Evolutionary conservation across 2,888 invertebrate genomes (phyloP), one percentile per base, ranked within the genome.

Genomic region (Serrognathus titanus): DNA sequence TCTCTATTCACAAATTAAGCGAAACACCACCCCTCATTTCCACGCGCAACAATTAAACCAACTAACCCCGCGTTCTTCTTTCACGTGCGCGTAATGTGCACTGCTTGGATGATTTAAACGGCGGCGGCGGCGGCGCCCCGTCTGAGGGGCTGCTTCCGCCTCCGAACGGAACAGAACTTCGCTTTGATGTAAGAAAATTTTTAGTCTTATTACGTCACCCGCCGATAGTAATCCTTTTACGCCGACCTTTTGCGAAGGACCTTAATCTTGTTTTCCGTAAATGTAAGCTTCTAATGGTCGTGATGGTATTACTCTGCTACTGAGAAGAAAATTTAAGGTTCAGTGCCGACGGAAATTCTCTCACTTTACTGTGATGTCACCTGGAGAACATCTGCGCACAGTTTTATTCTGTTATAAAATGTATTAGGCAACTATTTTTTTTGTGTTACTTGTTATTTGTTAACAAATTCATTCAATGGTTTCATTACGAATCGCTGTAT

Each of bases 121-220:
- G 2, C 13, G 12, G 3, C n/a, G 43, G 16, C 6, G 16, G 5
- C 16, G 12, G 43, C 16, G 43, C 8, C 8, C 11, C 16, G 20
- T 43, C 13, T 20, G 4, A 16, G 9, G 9, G 12, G 10, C 1
- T 1, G 43, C 13, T 13, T 43, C 20, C 16, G 16, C 16, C 20
- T 43, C 16, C 12, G 10, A 10, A 10, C 16, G 9, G 41, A 41
- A 41, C 3, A 3, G 13, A 41, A 41, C 16, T 9, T 16, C 41
- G 10, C 43, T 43, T 43, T 43, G 43, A 43, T 43, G 43, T 43
- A 43, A 43, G 43, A 43, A 43, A 43, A 43, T 16, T 43, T 7
- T 13, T 43, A 16, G 43, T 11, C 43, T 43, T 43, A 43, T 43
- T 43, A 43, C 16, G 43, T 16, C 43, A 43, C 12, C 43, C 43